Conservation (phyloP, 1,140 invertebrate genomes). For the Pteromalus puparum region DNA sequence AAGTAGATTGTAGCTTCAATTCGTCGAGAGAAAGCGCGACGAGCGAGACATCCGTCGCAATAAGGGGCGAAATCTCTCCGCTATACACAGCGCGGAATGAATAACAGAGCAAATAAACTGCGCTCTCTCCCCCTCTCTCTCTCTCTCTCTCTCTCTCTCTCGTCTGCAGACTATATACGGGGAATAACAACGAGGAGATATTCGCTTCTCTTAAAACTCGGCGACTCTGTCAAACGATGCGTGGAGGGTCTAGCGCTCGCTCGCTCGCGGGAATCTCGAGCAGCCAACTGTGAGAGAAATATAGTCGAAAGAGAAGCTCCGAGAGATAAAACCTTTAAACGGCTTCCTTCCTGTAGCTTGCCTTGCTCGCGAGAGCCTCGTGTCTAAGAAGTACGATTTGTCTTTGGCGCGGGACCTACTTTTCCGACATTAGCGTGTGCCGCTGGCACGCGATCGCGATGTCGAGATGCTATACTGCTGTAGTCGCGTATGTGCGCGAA, state of each 20-base stretch:
- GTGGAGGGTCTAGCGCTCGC: neutral
- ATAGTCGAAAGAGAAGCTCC: neutral
- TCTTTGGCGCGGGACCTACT: neutral
- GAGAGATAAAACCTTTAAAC: constrained; percentile 48
- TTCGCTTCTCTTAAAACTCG: constrained; percentile 9
- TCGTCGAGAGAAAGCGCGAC: neutral
- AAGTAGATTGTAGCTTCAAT: constrained; percentile 16
- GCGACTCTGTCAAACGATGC: constrained; percentile 22
- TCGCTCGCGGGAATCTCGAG: neutral
- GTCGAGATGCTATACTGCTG: too few relatives aligned
- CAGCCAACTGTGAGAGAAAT: constrained; percentile 45
- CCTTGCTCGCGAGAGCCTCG: neutral
- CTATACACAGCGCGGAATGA: neutral
- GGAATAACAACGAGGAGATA: constrained; percentile 25
- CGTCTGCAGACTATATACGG: too few relatives aligned
- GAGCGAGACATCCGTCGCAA: neutral
- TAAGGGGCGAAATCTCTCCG: neutral
- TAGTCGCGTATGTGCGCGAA: too few relatives aligned
- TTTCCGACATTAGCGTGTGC: constrained; percentile 12
- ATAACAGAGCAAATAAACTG: constrained; percentile 14
- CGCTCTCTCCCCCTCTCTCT: neutral
- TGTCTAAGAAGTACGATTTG: constrained; percentile 24
- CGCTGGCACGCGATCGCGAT: neutral
- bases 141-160: too few relatives aligned
- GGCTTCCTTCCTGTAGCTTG: constrained; percentile 40